Evolutionary conservation across 35 echinoderm and acorn worm species (phyloP), one percentile per base, ranked within the genome.

Genomic region (Heliocidaris erythrogramma): DNA sequence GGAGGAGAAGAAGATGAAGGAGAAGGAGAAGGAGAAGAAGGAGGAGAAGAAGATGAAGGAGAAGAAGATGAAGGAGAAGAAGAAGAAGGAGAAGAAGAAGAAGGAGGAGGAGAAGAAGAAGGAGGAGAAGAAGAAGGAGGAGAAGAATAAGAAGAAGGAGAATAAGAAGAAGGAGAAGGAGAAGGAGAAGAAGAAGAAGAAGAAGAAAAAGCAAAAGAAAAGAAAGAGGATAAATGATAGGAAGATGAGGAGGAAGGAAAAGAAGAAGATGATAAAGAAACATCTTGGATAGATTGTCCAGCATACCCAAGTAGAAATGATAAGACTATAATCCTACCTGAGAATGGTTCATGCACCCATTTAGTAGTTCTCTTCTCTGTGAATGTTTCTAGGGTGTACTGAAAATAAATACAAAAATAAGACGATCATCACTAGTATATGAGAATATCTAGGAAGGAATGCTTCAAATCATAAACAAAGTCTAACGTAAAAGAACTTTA

Each of bases 301-400:
- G 52, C 52, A 56, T 14, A 56, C 65, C 18, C 14, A 78, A 27
- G 65, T 18, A 78, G 8, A 78, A n/a, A 78, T 78, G 27, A 78
- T 27, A 7, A 78, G 27, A 78, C 27, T 18, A 78, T 0, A 78
- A 7, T 13, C 93, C 91, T 93, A 99, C 96, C 98, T 91, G 48
- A 91, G 94, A 94, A 99, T 11, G 98, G 96, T 92, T 99, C 96
- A 90, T 85, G 93, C 21, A 95, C 95, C 94, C 95, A 96, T 27
- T 91, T 93, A 47, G 96, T 99, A 0, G 88, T 85, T 91, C 98
- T 96, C 48, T 97, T 97, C 91, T 99, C 98, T 59, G 98, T 99
- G 89, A 99, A 99, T 9, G 98, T 99, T 90, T 99, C 98, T 35
- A 99, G 88, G 59, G 94, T 99, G 92, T 99, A 99, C 98, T 99